Conservation (phyloP, 2,113 vertebrate species). For the Salvator merianae region DNA sequence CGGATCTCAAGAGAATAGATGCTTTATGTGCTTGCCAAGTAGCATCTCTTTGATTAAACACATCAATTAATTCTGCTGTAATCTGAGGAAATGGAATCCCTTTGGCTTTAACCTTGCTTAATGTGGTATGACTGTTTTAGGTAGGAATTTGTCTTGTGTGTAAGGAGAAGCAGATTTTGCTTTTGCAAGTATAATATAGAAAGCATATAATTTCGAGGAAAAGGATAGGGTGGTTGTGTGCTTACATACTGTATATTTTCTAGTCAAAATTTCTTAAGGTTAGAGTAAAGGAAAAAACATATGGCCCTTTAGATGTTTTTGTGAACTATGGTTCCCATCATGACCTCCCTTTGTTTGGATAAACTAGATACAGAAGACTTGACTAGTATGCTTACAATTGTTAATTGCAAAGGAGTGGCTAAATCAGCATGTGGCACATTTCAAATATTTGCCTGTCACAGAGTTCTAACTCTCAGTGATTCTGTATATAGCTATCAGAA, state of each 20-base stretch:
- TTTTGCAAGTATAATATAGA: not conserved
- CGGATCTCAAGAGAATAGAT: conserved; percentile 46
- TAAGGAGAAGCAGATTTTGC: conserved; percentile 7
- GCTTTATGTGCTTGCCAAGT: conserved; percentile 62
- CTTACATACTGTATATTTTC: not conserved
- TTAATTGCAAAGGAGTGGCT: too few species aligned
- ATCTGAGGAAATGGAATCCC: conserved; percentile 51
- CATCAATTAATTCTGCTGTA: conserved; percentile 65
- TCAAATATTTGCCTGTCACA: too few species aligned
- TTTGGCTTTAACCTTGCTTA: conserved; percentile 64
- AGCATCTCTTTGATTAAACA: conserved; percentile 67
- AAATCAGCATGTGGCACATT: too few species aligned
- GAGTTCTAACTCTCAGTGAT: too few species aligned
- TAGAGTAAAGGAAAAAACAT: too few species aligned
- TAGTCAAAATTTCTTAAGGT: not conserved
- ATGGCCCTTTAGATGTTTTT: too few species aligned
- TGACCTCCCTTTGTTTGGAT: too few species aligned
- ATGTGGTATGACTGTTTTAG: conserved; percentile 47
- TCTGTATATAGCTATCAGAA: too few species aligned
- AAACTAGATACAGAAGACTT: too few species aligned
- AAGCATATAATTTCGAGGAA: not conserved
- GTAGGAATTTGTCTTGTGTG: conserved; percentile 44
- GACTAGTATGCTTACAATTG: too few species aligned
- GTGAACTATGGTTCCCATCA: too few species aligned
- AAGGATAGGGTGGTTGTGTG: not conserved